These are phyloP conservation scores for Nymphalis polychloros DNA, from an alignment of 2,888 invertebrate species.

Conservation along the genomic window DNA sequence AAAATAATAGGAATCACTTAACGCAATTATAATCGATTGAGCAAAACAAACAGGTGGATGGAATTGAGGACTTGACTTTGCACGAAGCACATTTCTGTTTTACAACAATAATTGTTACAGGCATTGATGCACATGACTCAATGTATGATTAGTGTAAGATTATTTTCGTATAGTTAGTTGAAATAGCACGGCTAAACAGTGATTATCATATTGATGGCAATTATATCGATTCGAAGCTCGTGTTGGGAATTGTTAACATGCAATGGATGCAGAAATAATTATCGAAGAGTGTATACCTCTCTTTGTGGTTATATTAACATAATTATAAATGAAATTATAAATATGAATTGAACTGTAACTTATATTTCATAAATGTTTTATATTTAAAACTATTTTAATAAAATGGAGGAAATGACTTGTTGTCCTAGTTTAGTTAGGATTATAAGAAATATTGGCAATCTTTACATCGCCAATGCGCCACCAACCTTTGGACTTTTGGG, in stretches of 20 bases:
- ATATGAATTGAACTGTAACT: not conserved
- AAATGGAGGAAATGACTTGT: too few relatives aligned
- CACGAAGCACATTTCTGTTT: constrained; percentile 5
- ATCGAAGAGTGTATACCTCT: constrained; percentile 21
- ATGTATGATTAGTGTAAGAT: constrained; percentile 3
- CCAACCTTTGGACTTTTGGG: too few relatives aligned
- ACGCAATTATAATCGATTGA: constrained; percentile 46
- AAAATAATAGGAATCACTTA: constrained; percentile 44
- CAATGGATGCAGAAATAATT: constrained; percentile 27
- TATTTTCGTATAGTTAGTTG: constrained; percentile 2
- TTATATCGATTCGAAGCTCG: constrained; percentile 39
- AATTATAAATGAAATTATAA: constrained; percentile 1
- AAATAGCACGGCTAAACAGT: constrained; percentile 32
- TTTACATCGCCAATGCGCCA: too few relatives aligned
- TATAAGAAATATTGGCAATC: too few relatives aligned
- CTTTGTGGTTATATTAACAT: constrained; percentile 4
- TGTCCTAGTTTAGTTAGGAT: too few relatives aligned
- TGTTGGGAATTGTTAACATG: constrained; percentile 36
- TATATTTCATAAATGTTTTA: too few relatives aligned
- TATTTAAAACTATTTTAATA: too few relatives aligned
- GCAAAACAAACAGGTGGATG: constrained; percentile 41
- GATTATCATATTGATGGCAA: constrained; percentile 41
- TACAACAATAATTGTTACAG: too few relatives aligned
- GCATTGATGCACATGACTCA: constrained; percentile 3
- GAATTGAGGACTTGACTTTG: not conserved